Base-by-base conservation (phyloP, 2,888 invertebrate species). In the Noctua janthe region DNA sequence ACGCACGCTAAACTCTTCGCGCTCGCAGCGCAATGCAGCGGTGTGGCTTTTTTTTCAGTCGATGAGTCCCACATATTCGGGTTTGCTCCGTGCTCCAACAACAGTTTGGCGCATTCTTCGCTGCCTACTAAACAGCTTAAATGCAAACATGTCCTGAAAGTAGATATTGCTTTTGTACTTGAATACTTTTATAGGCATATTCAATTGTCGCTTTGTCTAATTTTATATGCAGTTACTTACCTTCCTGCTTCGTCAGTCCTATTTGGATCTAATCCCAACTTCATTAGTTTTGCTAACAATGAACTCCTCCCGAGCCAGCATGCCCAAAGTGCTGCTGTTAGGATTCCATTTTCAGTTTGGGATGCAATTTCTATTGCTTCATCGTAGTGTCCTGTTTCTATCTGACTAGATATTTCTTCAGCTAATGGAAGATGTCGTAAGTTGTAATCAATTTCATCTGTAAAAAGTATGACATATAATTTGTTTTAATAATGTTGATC, bases 91-190 rank as follows among this genome's bases (percentile, higher is more conserved):
- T 97, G 94, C 76, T 98, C 97, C 59, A 99, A 93, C 71, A 99
- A 95, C 64, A 98, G 95, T 90, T 97, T 97, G 4, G 98, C 97
- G 84, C 98, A 98, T 83, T 98, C 98, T 66, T 97, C 97, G 89
- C 98, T 98, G 39, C 98, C 98, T 23, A 98, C 97, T 93, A 98
- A 98, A 81, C 98, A 98, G 73, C 99, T 98, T 87, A 99, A 97
- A 94, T 99, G 99, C 39, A 99, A 90, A 89, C 96, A 96, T 64
- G 96, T 94, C 90, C 97, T 97, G 90, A 62, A 94, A 93, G 62
- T 56, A 62, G 35, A 78, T 43, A 47, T 13, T 66, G 13, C 74
- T 79, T 64, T 77, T 72, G 54, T 62, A 47, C 23, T 67, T 13
- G 15, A 71, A 59, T 29, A 39, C 67, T n/a, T 29, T 39, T 4